These are phyloP conservation scores for Engraulis encrasicolus DNA, from an alignment of 2,113 vertebrate species.

Conservation along the genomic window DNA sequence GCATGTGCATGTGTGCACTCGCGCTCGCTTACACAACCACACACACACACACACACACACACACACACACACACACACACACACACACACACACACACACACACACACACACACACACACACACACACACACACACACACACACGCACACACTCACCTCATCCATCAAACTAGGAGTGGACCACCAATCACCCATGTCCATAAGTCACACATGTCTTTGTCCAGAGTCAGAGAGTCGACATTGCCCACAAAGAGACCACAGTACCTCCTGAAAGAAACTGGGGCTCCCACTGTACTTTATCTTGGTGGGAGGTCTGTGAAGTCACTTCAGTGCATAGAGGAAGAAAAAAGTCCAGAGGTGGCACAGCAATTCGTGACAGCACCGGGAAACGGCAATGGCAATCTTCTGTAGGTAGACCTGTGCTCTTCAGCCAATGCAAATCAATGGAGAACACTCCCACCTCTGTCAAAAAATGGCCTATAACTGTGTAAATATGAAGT, in stretches of 20 bases:
- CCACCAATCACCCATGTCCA: neutral
- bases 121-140: neutral
- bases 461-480: no score
- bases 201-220: neutral
- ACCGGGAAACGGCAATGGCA: no score
- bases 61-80: neutral
- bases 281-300: no score
- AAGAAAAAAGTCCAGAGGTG: no score
- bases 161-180: constrained; percentile 32
- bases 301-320: constrained; percentile 28
- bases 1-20: no score
- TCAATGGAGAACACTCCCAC: no score
- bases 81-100: neutral
- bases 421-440: no score
- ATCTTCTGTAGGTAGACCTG: no score
- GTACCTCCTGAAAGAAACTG: neutral
- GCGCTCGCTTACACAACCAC: no score
- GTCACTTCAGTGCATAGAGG: no score
- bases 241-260: constrained; percentile 31
- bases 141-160: neutral
- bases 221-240: constrained; percentile 38
- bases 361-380: no score
- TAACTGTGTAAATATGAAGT: no score
- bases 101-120: neutral
- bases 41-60: neutral